Evolutionary conservation across 2,113 vertebrate species (phyloP).

Genomic region (Platysteira castanea): DNA sequence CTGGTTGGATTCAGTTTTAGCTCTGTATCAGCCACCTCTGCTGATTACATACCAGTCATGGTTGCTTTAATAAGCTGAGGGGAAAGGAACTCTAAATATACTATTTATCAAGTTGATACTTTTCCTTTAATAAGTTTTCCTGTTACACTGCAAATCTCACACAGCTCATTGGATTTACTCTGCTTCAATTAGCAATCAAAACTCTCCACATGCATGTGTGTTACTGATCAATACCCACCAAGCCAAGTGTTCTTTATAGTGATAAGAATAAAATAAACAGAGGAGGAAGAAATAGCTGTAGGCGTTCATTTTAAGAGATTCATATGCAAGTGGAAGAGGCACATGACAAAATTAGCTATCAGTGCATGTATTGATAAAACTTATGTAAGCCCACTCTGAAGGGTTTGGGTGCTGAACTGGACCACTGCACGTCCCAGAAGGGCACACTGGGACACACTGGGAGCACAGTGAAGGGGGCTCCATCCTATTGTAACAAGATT

Average conservation of each 20-base stretch:
- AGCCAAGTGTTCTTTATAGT: not conserved
- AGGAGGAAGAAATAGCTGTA: not conserved
- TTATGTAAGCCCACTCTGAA: not conserved
- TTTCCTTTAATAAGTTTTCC: slow-evolving; percentile 12
- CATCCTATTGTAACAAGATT: not conserved
- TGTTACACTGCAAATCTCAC: not conserved
- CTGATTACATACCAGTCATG: not conserved
- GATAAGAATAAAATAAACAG: not conserved
- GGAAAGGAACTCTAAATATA: not conserved
- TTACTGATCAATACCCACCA: not conserved
- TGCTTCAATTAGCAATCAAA: slow-evolving; percentile 25
- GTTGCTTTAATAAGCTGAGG: not conserved
- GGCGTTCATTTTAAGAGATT: not conserved
- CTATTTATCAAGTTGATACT: slow-evolving; percentile 6
- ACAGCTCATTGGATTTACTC: not conserved
- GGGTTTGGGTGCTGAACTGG: not conserved
- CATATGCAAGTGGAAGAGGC: not conserved
- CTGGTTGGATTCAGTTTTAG: not conserved
- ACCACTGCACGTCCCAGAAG: not conserved
- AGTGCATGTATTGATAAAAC: not conserved
- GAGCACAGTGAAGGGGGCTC: not conserved
- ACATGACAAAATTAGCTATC: not conserved
- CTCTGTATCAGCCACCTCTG: not conserved
- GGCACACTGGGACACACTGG: not conserved
- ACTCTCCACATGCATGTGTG: not conserved